These are phyloP conservation scores for Pardalotus punctatus DNA, from an alignment of 2,113 vertebrate genomes.

Conservation along the genomic window DNA sequence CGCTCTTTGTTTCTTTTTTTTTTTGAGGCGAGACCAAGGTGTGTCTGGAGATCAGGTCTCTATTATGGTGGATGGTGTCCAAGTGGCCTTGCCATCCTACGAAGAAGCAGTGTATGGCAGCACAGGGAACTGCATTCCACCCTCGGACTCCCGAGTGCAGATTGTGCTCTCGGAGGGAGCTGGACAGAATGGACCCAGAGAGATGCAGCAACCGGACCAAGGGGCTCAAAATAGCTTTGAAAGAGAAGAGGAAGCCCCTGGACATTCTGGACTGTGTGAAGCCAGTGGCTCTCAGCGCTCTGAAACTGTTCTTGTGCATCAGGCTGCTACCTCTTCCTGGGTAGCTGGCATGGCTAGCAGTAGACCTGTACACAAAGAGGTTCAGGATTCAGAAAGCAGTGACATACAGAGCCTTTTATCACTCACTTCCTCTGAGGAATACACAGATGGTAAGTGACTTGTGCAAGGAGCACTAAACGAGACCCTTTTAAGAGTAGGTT, in stretches of 20 bases:
- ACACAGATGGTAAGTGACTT: conserved; percentile 87
- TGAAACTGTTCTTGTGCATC: conserved; percentile 91
- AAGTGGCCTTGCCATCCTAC: conserved; percentile 93
- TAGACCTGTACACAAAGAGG: conserved; percentile 73
- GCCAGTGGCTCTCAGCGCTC: conserved; percentile 84
- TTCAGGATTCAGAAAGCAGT: conserved; percentile 89
- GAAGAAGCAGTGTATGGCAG: conserved; percentile 97
- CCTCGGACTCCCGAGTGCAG: conserved; percentile 86
- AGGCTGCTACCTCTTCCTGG: conserved; percentile 84
- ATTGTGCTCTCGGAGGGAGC: conserved; percentile 91
- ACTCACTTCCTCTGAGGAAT: conserved; percentile 88
- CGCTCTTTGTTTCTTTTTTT: background rate
- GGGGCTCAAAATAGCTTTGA: conserved; percentile 67
- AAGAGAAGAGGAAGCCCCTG: conserved; percentile 74
- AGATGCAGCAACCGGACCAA: conserved; percentile 60
- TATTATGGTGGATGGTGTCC: conserved; percentile 95
- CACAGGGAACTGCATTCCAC: conserved; percentile 79
- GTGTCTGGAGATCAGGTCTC: conserved; percentile 91
- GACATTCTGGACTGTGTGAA: conserved; percentile 79
- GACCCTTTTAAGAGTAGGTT: background rate
- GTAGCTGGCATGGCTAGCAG: conserved; percentile 80
- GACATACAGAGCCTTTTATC: conserved; percentile 97
- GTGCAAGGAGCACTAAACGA: background rate
- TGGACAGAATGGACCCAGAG: conserved; percentile 58
- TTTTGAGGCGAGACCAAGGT: conserved; percentile 88